Evolutionary conservation across 2,797 vertebrate genomes (phyloP), one percentile per base, ranked within the genome.

Genomic region (Malurus leucopterus): DNA sequence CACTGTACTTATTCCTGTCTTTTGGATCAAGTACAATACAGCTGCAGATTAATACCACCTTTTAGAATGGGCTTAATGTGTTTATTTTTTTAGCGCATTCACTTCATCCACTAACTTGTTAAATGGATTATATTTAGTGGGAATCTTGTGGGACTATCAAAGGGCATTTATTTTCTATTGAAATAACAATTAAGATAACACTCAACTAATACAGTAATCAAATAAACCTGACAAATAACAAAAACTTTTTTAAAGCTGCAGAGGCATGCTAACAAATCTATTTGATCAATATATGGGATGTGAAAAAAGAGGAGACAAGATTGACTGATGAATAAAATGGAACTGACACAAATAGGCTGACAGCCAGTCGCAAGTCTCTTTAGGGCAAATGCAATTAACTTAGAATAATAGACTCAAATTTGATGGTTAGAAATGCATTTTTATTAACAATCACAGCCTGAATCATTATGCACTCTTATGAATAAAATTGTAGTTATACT

Each of bases 321-420:
- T 95, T 97, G 97, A 97, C 97, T 97, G 97, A 96, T 95, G 97
- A 97, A 95, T 96, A 96, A 97, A 97, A 97, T 95, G 96, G 94
- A 97, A 95, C 94, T 97, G 96, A 97, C 96, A 97, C 96, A 97
- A 97, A 97, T 97, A 98, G 97, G 96, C 97, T 97, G 96, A 97
- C 97, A 97, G 96, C 96, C 96, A 97, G 97, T 97, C 93, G 92
- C 95, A 96, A 97, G 97, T 97, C 97, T 98, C 97, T 97, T 97
- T 96, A 97, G 97, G 97, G 97, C 97, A 98, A 97, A 98, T 97
- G 97, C 97, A 98, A 98, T 98, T 98, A 98, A 98, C 97, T 97
- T 97, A 97, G 97, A 97, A 98, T 98, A 98, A 98, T 98, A 98
- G 97, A 97, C 96, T 97, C 96, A 97, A 97, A 97, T 97, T 94